phyloP scores from a whole-genome alignment of 2,113 vertebrate species.

The Benitochromis conjunctus region DNA sequence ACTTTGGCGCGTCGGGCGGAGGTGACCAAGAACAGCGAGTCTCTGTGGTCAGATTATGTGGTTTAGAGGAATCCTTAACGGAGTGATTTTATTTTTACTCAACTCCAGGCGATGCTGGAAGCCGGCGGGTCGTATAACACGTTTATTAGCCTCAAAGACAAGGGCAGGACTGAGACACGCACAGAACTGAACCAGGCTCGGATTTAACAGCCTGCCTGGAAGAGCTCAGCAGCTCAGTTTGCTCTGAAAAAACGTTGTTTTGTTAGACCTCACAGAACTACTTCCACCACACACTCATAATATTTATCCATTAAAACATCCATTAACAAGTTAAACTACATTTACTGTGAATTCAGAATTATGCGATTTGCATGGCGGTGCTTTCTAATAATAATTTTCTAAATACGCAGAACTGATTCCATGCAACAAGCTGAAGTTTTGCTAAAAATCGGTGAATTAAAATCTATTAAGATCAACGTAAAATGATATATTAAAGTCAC shows the following conservation, averaged over 20 bases:
- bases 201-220: slow-evolving; percentile 14
- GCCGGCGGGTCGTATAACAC: slow-evolving; percentile 49
- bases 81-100: slow-evolving; percentile 47
- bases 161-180: slow-evolving; percentile 24
- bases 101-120: slow-evolving; percentile 31
- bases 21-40: slow-evolving; percentile 50
- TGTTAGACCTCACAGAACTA: slow-evolving; percentile 12
- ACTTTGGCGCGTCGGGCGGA: slow-evolving; percentile 12
- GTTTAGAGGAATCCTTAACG: slow-evolving; percentile 52
- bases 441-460: neutral
- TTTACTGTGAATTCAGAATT: neutral
- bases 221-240: neutral
- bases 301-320: neutral
- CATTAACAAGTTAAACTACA: neutral
- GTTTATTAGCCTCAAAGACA: slow-evolving; percentile 58
- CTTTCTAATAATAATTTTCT: neutral
- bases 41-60: slow-evolving; percentile 62
- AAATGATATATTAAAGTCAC: neutral
- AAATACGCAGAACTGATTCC: neutral
- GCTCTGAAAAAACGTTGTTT: neutral
- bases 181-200: neutral
- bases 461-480: neutral
- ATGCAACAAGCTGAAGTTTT: neutral
- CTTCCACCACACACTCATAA: neutral
- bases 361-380: neutral